Percentiles rank a stretch among this genome's conserved stretches.
Conservation (phyloP, 1,140 invertebrate species). For the Steinernema feltiae region DNA sequence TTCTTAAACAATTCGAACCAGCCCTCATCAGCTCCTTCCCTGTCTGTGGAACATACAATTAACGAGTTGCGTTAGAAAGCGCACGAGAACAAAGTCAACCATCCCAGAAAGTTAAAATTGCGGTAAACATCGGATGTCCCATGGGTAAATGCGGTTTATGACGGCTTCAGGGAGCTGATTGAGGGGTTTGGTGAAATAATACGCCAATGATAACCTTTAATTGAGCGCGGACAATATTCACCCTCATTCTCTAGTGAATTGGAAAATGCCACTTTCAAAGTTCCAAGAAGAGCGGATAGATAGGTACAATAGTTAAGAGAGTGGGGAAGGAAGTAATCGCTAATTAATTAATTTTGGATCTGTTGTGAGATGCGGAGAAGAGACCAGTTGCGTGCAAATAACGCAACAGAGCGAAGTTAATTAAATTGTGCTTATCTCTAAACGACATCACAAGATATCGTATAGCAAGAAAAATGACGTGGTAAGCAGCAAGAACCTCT, state of each 20-base stretch:
- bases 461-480: background rate
- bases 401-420: background rate
- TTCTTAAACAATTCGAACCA: too few species aligned
- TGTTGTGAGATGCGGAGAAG: too few species aligned
- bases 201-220: background rate
- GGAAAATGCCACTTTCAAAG: too few species aligned
- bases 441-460: background rate
- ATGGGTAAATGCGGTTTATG: background rate
- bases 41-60: background rate
- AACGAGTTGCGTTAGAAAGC: background rate
- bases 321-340: too few species aligned
- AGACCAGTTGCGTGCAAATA: background rate
- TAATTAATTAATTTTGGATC: too few species aligned
- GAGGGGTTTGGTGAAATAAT: too few species aligned
- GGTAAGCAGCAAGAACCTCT: background rate
- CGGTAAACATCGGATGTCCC: background rate
- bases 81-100: background rate
- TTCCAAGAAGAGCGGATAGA: too few species aligned
- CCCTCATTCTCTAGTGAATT: too few species aligned
- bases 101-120: background rate
- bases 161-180: background rate
- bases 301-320: too few species aligned
- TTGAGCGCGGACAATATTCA: background rate
- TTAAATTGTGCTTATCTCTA: background rate
- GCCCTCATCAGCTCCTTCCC: background rate